phyloP scores from a whole-genome alignment of 1,140 invertebrate species.

The Achroia grisella region DNA sequence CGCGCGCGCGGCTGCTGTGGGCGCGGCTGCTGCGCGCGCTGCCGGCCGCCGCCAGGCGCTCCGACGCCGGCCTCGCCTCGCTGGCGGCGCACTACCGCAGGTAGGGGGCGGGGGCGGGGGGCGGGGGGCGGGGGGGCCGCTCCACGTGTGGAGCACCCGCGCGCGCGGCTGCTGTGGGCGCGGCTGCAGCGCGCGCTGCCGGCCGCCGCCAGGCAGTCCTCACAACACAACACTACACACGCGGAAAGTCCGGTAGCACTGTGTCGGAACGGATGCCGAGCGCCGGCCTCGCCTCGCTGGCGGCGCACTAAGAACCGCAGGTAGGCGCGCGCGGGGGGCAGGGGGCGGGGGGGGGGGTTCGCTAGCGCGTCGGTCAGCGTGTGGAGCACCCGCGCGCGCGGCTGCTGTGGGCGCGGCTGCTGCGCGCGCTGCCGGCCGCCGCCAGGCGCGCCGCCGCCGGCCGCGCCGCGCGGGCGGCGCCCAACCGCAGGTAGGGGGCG shows the following conservation, averaged over 20 bases:
- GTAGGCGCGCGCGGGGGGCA: too few relatives aligned
- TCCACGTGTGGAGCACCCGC: too few relatives aligned
- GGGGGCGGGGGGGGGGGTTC: constrained; percentile 19
- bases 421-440: constrained; percentile 43
- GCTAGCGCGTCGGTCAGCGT: constrained; percentile 11
- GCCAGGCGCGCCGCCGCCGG: constrained; percentile 32
- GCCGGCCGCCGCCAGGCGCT: constrained; percentile 34
- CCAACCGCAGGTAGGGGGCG: constrained; percentile 27
- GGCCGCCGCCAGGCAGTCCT: constrained; percentile 3
- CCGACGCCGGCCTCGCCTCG: constrained; percentile 26
- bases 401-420: constrained; percentile 41
- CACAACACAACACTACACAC: too few relatives aligned
- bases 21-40: constrained; percentile 45
- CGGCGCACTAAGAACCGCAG: too few relatives aligned
- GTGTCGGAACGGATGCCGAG: too few relatives aligned
- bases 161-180: not conserved
- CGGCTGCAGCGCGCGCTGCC: not conserved
- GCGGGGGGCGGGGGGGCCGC: too few relatives aligned
- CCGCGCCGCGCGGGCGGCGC: constrained; percentile 29
- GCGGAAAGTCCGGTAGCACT: too few relatives aligned
- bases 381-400: constrained; percentile 21
- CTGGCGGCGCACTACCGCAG: constrained; percentile 35
- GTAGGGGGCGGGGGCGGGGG: constrained; percentile 5
- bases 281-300: too few relatives aligned
- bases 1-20: constrained; percentile 37